These are phyloP conservation scores for Alexandromys fortis DNA, from an alignment of 2,113 vertebrate genomes.

Conservation along the genomic window DNA sequence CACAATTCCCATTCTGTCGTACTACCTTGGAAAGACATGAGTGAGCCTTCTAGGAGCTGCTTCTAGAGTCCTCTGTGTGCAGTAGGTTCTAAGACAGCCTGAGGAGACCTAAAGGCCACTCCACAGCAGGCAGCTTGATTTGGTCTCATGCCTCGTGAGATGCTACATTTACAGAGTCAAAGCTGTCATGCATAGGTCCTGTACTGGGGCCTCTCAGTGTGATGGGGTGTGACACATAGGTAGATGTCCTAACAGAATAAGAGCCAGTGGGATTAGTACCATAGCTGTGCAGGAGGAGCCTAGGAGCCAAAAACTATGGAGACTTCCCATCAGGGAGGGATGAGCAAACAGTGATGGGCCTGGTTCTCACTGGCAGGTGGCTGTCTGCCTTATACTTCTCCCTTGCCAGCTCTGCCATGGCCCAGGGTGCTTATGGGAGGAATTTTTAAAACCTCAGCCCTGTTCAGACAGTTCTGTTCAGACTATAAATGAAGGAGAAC, in stretches of 20 bases:
- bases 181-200: neutral
- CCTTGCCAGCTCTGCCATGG: fast-evolving
- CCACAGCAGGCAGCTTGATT: neutral
- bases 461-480: neutral
- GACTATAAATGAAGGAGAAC: neutral
- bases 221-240: neutral
- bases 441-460: neutral
- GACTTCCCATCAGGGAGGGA: fast-evolving
- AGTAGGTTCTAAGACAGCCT: neutral
- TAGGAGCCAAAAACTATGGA: neutral
- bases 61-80: neutral
- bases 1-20: neutral
- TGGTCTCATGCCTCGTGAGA: neutral
- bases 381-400: neutral
- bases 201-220: neutral
- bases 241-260: neutral
- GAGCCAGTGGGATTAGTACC: neutral
- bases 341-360: neutral
- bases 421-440: neutral
- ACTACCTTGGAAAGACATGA: neutral
- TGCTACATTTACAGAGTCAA: too few relatives aligned
- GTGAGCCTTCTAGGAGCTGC: neutral
- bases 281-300: neutral
- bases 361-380: neutral
- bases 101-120: neutral